Conservation (phyloP, 2,113 vertebrate genomes). For the Hydrochoerus hydrochaeris region DNA sequence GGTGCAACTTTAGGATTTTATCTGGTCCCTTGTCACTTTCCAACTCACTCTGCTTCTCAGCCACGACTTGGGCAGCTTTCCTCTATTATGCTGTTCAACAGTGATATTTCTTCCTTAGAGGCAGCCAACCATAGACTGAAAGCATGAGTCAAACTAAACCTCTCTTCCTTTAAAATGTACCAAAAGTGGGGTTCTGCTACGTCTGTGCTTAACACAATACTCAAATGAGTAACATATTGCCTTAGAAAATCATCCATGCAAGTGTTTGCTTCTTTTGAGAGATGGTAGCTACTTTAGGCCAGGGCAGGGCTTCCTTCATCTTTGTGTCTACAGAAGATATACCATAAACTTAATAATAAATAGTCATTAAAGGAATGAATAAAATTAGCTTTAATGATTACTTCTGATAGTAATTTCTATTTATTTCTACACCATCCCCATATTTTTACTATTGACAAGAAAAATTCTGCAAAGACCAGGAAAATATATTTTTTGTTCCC, state of each 20-base stretch:
- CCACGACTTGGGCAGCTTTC: not conserved
- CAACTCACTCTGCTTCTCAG: not conserved
- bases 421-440: not conserved
- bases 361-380: not conserved
- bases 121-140: not conserved
- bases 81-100: not conserved
- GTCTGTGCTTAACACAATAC: not conserved
- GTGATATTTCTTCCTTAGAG: not conserved
- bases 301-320: not conserved
- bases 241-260: not conserved
- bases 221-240: not conserved
- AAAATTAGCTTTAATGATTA: conserved; percentile 18
- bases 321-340: not conserved
- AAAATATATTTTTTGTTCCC: not conserved
- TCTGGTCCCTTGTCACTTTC: not conserved
- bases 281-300: not conserved
- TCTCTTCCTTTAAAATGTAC: not conserved
- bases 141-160: not conserved
- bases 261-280: not conserved
- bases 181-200: not conserved
- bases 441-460: not conserved
- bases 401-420: not conserved
- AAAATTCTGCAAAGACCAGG: not conserved
- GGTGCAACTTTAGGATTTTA: not conserved
- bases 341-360: not conserved